Evolutionary conservation across 1,140 invertebrate species (phyloP), one percentile per base, ranked within the genome.

Genomic region (Luehdorfia chinensis): DNA sequence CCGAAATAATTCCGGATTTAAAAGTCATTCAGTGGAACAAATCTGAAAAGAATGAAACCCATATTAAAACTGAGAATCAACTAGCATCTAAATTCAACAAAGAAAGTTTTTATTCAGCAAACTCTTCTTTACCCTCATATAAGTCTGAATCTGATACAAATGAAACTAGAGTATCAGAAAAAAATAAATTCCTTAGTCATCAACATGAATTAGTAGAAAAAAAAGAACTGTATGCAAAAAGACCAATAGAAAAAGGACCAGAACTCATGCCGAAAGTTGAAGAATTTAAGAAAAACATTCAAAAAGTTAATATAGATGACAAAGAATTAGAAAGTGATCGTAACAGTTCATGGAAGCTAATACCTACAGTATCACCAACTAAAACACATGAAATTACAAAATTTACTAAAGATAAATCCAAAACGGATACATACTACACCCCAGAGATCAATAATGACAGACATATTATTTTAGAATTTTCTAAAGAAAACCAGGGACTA

Each of bases 401-500:
- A 48, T 55, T 65, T 23, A 46, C 54, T 6, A 83, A 78, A 51
- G 70, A 78, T 30, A 80, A 75, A 54, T 51, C 65, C 16, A 84
- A 83, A 55, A 58, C 64, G 4, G 78, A 83, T 18, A 61, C 39
- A 31, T 55, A 57, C 49, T 59, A 69, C 21, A 44, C 27, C 30
- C 44, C 66, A 19, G 71, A 75, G 31, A 52, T 33, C 34, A 63
- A 53, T 25, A 58, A 54, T n/a, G 46, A 79, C 43, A 84, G 83
- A 60, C 63, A 83, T 47, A 77, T 86, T 19, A 31, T 75, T n/a
- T 63, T 86, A 39, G 80, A 84, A 1, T 90, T 90, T 50, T 91
- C 91, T 0, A 83, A 89, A 9, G 89, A 91, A 71, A 91, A 90
- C 46, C 90, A 91, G 50, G 94, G 93, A 0, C 74, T 95, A 9